Evolutionary conservation across 1,140 invertebrate species (phyloP).

Genomic region (Saxidomus purpurata): DNA sequence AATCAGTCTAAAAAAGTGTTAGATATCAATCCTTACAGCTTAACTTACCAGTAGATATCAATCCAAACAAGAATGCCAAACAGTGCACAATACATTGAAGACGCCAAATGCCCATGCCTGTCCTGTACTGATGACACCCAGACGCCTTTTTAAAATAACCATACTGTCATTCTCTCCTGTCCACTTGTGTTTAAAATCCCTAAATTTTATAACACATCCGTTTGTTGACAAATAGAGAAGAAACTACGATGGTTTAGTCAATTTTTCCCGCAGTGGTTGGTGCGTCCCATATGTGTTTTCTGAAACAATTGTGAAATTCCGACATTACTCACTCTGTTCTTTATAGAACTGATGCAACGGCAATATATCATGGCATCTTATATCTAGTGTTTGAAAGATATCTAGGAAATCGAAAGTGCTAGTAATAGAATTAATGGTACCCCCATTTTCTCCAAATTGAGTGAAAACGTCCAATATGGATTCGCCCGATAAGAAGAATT

Average conservation of each 20-base stretch:
- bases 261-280: neutral
- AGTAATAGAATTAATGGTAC: neutral
- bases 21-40: neutral
- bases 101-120: conserved; percentile 64
- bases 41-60: conserved; percentile 56
- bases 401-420: neutral
- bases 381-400: neutral
- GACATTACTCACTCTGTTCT: neutral
- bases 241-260: neutral
- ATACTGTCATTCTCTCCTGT: conserved; percentile 59
- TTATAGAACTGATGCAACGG: conserved; percentile 28
- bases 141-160: conserved; percentile 63
- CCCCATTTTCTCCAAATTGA: neutral
- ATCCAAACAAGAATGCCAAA: conserved; percentile 58
- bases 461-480: neutral
- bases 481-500: neutral
- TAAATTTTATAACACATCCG: conserved; percentile 33
- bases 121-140: conserved; percentile 43
- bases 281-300: conserved; percentile 1
- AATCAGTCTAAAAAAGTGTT: no score
- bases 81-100: conserved; percentile 56
- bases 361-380: neutral
- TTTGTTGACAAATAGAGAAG: neutral
- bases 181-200: conserved; percentile 53
- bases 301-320: conserved; percentile 35